phyloP scores from a whole-genome alignment of 1,140 invertebrate species.

The Drosophila pseudoananassae region DNA sequence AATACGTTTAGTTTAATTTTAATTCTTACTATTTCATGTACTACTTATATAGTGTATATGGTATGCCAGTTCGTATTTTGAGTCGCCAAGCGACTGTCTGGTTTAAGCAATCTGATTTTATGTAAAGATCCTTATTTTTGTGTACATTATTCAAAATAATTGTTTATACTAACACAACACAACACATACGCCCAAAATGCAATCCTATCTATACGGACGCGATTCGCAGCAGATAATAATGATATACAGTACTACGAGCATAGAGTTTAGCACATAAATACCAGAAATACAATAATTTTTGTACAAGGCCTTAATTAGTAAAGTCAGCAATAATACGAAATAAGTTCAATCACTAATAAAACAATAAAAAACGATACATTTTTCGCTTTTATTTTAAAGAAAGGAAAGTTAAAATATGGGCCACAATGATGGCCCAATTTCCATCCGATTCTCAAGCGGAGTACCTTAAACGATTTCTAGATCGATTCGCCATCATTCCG shows the following conservation, averaged over 20 bases:
- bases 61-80: constrained; percentile 48
- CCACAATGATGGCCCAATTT: too few relatives aligned
- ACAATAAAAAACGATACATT: constrained; percentile 32
- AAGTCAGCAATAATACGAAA: constrained; percentile 79
- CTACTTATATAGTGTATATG: neutral
- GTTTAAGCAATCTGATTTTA: constrained; percentile 17
- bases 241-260: constrained; percentile 52
- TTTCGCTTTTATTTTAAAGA: neutral
- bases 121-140: constrained; percentile 50
- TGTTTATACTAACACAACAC: constrained; percentile 39
- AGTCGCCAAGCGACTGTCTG: constrained; percentile 39
- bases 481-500: too few relatives aligned
- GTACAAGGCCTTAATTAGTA: constrained; percentile 82
- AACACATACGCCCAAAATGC: constrained; percentile 55
- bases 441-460: too few relatives aligned
- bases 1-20: constrained; percentile 81
- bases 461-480: too few relatives aligned
- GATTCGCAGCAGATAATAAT: constrained; percentile 7
- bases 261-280: constrained; percentile 74
- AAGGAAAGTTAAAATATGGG: neutral
- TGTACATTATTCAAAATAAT: constrained; percentile 76
- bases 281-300: constrained; percentile 78
- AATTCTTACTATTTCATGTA: constrained; percentile 58
- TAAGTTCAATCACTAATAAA: constrained; percentile 82
- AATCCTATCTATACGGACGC: constrained; percentile 45